phyloP scores from a whole-genome alignment of 2,113 vertebrate species.

The Phaethornis superciliosus region DNA sequence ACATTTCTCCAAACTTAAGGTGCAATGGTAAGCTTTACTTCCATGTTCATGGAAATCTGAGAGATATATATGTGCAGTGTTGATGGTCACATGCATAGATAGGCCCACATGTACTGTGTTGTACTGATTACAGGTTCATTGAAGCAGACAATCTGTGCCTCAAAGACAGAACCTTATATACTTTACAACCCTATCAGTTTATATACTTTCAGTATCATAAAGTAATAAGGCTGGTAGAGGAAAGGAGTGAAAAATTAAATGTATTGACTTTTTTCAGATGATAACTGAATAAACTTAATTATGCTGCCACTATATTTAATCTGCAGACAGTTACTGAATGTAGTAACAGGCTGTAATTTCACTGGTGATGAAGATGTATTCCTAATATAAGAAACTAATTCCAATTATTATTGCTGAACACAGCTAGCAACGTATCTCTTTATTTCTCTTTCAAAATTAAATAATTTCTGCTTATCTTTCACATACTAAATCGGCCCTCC shows the following conservation, averaged over 20 bases:
- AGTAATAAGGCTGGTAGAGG: neutral
- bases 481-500: neutral
- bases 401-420: neutral
- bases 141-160: neutral
- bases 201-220: neutral
- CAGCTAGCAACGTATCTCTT: neutral
- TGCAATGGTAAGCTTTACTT: neutral
- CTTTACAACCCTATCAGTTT: neutral
- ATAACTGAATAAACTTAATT: neutral
- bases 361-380: neutral
- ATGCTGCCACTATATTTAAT: neutral
- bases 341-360: neutral
- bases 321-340: neutral
- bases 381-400: neutral
- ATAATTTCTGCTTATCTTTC: neutral
- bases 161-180: neutral
- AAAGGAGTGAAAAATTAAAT: neutral
- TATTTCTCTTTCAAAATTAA: neutral
- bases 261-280: neutral
- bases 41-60: neutral
- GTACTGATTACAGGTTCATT: neutral
- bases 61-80: neutral
- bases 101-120: neutral
- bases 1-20: neutral
- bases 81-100: neutral